Evolutionary conservation across 2,113 vertebrate species (phyloP).

Genomic region (Saguinus imperator): DNA sequence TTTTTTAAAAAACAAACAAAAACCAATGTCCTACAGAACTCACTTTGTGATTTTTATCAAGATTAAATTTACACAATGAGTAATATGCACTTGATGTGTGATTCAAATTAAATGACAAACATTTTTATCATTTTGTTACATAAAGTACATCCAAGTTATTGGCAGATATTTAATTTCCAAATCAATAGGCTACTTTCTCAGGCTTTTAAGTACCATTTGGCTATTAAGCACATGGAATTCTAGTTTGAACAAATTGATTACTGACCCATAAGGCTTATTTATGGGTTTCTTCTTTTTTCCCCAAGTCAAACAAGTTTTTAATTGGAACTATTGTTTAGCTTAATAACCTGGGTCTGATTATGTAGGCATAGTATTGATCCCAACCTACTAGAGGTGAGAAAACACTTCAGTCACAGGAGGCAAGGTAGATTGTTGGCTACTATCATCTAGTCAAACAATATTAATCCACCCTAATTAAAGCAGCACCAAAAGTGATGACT

Average conservation of each 20-base stretch:
- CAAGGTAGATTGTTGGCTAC: constrained; percentile 35
- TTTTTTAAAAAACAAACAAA: background rate
- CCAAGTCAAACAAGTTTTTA: constrained; percentile 17
- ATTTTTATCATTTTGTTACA: constrained; percentile 63
- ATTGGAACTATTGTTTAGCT: constrained; percentile 11
- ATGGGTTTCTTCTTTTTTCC: background rate
- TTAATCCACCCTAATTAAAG: constrained; percentile 61
- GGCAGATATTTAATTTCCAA: constrained; percentile 67
- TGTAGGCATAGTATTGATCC: background rate
- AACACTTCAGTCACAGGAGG: background rate
- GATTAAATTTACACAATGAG: constrained; percentile 22
- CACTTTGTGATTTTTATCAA: constrained; percentile 18
- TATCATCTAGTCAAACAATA: constrained; percentile 39
- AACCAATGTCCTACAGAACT: background rate
- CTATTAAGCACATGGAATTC: constrained; percentile 35
- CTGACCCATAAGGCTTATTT: constrained; percentile 16
- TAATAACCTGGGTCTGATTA: background rate
- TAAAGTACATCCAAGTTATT: constrained; percentile 53
- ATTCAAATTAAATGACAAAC: constrained; percentile 58
- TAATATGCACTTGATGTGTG: background rate
- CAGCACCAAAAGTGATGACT: constrained; percentile 39
- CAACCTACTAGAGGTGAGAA: background rate
- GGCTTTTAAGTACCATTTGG: constrained; percentile 45
- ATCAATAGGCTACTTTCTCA: constrained; percentile 57
- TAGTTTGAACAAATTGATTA: background rate